Base-by-base conservation (phyloP, 2,888 invertebrate genomes). In the Scrobipalpa costella region DNA sequence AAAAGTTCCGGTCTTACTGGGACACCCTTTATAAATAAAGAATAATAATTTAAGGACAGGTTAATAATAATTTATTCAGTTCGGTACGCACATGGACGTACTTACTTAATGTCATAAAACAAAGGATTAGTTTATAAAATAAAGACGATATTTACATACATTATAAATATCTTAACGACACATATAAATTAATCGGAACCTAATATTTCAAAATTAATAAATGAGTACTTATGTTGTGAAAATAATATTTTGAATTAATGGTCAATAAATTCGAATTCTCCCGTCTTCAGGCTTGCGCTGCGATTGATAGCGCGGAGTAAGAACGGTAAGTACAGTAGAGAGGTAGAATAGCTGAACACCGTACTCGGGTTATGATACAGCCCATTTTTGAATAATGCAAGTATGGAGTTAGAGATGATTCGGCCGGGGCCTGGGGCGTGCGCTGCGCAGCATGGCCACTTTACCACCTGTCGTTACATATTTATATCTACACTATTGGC, bases 191-290 rank as follows among this genome's bases (percentile, higher is more conserved):
- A 90, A 90, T 91, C 90, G 90, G 89, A 89, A 90, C 90, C 88
- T 91, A 90, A 91, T 91, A 91, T 90, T 90, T 91, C 90, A 90
- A 91, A 91, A 91, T 91, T 91, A 91, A 91, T 91, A 90, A 91
- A 91, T 91, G 90, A 90, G 90, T 90, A 90, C 90, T 91, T 90
- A 91, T 90, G 90, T 91, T 91, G 90, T 91, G 90, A 91, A 91
- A 90, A 91, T 90, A 91, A 90, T 91, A 91, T 91, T 91, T 90
- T 90, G 90, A 90, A 90, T 91, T 90, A 90, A 91, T 90, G 91
- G 91, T 90, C 90, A 88, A 91, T 91, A 91, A 91, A 91, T 90
- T 90, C 90, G 88, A 90, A 90, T 90, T 90, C 90, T 87, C 90
- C 88, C 89, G 90, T 91, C 91, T 88, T 88, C 90, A 84, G 87